A percentile compares a stretch with the other conserved stretches of the same genome.
Conservation (phyloP, 2,797 vertebrate species). For the Fistularia commersonii region DNA sequence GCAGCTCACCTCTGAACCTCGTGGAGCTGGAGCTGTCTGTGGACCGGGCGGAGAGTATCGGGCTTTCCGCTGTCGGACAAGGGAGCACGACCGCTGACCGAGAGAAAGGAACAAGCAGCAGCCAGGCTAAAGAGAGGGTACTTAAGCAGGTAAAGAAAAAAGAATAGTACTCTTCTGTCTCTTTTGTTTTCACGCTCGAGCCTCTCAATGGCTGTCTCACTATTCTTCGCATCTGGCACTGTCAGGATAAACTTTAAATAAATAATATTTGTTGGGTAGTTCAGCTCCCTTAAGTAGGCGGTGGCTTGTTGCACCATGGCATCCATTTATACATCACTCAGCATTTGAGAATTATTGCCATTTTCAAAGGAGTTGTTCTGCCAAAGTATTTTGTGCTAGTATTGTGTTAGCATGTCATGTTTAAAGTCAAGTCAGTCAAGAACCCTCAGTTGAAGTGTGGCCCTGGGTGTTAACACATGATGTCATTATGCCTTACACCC, state of each 20-base stretch:
- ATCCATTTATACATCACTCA: conserved; percentile 12
- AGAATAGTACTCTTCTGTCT: background rate
- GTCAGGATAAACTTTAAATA: conserved; percentile 6
- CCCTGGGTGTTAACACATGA: conserved; percentile 65
- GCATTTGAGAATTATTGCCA: conserved; percentile 18
- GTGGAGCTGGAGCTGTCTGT: conserved; percentile 86
- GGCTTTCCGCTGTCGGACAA: conserved; percentile 52
- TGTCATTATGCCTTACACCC: conserved; percentile 73
- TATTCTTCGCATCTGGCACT: conserved; percentile 5
- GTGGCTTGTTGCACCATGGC: conserved; percentile 18
- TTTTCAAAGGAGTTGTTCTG: background rate
- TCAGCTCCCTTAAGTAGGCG: conserved; percentile 10
- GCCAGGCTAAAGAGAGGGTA: conserved; percentile 56
- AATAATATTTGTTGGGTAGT: conserved; percentile 12
- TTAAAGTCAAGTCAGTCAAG: conserved; percentile 45
- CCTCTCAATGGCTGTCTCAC: conserved; percentile 9
- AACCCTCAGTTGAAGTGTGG: conserved; percentile 50
- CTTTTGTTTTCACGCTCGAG: background rate
- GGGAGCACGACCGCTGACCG: conserved; percentile 33
- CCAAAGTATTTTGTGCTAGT: conserved; percentile 3
- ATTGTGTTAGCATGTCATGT: conserved; percentile 40
- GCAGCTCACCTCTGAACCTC: conserved; percentile 93
- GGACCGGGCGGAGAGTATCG: conserved; percentile 65
- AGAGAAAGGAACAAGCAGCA: conserved; percentile 48
- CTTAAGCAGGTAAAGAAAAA: conserved; percentile 66